Evolutionary conservation across 2,113 vertebrate genomes (phyloP).

Genomic region (Protobothrops mucrosquamatus): DNA sequence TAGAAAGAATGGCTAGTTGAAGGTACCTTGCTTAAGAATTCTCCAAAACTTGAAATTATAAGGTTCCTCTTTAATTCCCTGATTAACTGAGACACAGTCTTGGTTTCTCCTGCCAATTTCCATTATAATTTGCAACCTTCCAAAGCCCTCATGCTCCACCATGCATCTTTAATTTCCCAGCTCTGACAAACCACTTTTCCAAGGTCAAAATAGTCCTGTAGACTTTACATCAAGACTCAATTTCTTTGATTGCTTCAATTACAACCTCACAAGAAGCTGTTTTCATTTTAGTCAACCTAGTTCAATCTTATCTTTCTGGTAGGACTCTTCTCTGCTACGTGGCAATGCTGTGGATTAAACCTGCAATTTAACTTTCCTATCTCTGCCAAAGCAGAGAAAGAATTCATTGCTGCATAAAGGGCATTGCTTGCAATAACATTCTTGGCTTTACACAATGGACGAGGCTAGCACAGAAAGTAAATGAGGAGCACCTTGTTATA

Average conservation of each 20-base stretch:
- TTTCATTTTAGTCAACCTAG: not conserved
- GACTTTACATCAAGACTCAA: not conserved
- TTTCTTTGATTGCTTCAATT: not conserved
- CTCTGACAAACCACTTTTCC: not conserved
- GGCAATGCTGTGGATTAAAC: not conserved
- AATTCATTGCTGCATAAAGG: too few species aligned
- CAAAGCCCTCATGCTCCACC: not conserved
- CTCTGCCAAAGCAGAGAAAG: not conserved
- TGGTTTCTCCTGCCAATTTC: not conserved
- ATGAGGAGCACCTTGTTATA: not conserved
- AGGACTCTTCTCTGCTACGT: not conserved
- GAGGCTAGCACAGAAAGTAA: not conserved
- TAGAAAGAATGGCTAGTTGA: not conserved
- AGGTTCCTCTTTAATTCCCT: not conserved
- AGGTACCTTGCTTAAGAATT: not conserved
- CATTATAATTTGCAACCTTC: not conserved
- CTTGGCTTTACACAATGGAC: not conserved
- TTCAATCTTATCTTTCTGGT: not conserved
- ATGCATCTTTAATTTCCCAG: not conserved
- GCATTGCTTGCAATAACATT: not conserved
- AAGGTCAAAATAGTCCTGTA: not conserved
- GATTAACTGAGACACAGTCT: not conserved
- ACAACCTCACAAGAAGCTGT: not conserved
- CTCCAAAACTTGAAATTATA: not conserved
- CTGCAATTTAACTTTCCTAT: not conserved